A percentile compares a stretch with the other conserved stretches of the same genome.
phyloP scores from a whole-genome alignment of 2,888 invertebrate species.

The Rhogogaster chlorosoma region DNA sequence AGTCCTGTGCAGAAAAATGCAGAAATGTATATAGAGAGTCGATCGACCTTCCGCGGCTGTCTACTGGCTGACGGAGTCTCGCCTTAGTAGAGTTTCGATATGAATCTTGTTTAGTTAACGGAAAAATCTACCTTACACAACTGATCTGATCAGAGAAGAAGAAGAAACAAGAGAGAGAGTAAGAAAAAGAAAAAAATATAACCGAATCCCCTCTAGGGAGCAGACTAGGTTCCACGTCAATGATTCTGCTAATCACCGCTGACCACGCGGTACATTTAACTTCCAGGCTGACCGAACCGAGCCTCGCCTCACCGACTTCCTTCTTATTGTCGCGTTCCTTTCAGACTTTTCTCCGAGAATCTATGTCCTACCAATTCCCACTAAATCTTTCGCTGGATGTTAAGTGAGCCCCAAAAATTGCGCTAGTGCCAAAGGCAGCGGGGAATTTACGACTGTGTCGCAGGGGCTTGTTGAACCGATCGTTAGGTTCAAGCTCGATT shows the following conservation, averaged over 20 bases:
- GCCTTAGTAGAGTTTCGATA: neutral
- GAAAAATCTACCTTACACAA: neutral
- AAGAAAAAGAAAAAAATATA: neutral
- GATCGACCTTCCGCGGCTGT: neutral
- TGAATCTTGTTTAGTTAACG: conserved; percentile 6
- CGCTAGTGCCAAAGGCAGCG: conserved; percentile 11
- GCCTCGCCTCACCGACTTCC: conserved; percentile 21
- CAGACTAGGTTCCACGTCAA: conserved; percentile 23
- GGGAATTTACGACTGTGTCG: conserved; percentile 13
- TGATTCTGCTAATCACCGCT: conserved; percentile 45
- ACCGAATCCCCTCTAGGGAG: neutral
- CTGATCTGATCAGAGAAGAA: neutral
- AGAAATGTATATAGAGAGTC: neutral
- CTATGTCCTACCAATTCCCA: neutral
- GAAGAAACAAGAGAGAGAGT: neutral
- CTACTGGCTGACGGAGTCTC: neutral
- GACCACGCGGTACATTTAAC: conserved; percentile 41
- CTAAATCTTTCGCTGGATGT: neutral
- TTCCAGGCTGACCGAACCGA: neutral
- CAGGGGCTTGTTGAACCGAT: neutral
- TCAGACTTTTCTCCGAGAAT: neutral
- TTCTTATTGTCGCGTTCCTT: conserved; percentile 21
- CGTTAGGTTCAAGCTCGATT: conserved; percentile 25
- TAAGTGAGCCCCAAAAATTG: neutral
- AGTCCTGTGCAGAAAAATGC: neutral